Conservation (phyloP, 1,140 invertebrate genomes). For the Leptinotarsa defecta region DNA sequence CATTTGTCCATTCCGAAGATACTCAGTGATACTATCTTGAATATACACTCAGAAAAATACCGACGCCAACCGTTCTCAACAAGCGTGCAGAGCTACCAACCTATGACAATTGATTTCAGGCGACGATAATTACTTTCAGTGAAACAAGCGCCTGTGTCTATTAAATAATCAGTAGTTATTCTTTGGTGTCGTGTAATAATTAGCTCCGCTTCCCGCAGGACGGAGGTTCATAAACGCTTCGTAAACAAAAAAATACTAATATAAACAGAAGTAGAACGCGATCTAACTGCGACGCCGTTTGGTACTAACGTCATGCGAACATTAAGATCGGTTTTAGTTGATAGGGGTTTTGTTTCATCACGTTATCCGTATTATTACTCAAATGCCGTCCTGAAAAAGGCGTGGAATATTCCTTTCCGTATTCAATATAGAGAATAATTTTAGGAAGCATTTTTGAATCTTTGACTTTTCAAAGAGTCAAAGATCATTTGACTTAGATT, state of each 20-base stretch:
- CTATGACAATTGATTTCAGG: too few species aligned
- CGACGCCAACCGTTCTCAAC: too few species aligned
- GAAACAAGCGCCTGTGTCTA: neutral
- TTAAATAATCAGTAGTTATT: conserved; percentile 5
- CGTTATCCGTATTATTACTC: neutral
- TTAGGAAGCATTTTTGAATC: too few species aligned
- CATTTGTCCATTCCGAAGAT: too few species aligned
- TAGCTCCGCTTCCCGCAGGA: neutral
- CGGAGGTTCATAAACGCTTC: neutral
- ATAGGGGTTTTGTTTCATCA: neutral
- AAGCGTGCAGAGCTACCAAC: too few species aligned
- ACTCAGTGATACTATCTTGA: too few species aligned
- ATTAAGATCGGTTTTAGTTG: neutral
- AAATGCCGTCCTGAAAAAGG: neutral
- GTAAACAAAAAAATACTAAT: conserved; percentile 1
- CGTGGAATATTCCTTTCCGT: neutral
- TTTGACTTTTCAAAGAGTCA: too few species aligned
- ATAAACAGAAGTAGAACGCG: conserved; percentile 4
- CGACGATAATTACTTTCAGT: neutral
- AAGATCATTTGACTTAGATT: too few species aligned
- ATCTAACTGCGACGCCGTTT: neutral
- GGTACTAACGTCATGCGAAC: conserved; percentile 2
- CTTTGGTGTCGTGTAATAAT: conserved; percentile 5
- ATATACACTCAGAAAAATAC: too few species aligned
- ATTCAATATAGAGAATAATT: too few species aligned